Evolutionary conservation across 2,797 vertebrate species (phyloP).

Genomic region (Petrocephalus schoutedeni): DNA sequence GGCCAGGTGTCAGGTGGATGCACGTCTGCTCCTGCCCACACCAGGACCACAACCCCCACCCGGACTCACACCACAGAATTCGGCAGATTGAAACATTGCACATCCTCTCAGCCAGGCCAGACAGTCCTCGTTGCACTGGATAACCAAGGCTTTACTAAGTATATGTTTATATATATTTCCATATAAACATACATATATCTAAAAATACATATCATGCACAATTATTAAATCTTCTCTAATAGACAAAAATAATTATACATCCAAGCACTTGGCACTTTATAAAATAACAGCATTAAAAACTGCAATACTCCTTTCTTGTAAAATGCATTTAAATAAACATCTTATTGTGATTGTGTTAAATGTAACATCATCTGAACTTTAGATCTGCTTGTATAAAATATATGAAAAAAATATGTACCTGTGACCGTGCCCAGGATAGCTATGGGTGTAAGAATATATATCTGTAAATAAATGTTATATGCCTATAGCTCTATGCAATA

Average conservation of each 20-base stretch:
- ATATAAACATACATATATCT: conserved; percentile 28
- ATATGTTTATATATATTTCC: conserved; percentile 23
- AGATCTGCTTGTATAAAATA: neutral
- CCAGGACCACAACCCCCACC: neutral
- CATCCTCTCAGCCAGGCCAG: conserved; percentile 8
- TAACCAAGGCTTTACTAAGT: conserved; percentile 15
- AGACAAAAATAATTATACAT: conserved; percentile 29
- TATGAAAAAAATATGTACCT: neutral
- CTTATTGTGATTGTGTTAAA: conserved; percentile 1
- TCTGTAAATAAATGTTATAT: neutral
- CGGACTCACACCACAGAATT: neutral
- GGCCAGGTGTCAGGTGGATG: neutral
- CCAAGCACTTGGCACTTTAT: conserved; percentile 28
- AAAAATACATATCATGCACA: conserved; percentile 39
- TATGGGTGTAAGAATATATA: neutral
- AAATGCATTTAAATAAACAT: conserved; percentile 14
- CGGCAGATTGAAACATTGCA: conserved; percentile 12
- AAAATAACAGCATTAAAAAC: conserved; percentile 26
- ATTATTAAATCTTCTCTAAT: conserved; percentile 26
- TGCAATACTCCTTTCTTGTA: conserved; percentile 21
- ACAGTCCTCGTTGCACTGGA: neutral
- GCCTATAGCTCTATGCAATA: neutral
- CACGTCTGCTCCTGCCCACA: neutral
- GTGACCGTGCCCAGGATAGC: neutral
- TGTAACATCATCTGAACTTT: neutral